phyloP scores from a whole-genome alignment of 2,797 vertebrate species.

The Smutsia gigantea region DNA sequence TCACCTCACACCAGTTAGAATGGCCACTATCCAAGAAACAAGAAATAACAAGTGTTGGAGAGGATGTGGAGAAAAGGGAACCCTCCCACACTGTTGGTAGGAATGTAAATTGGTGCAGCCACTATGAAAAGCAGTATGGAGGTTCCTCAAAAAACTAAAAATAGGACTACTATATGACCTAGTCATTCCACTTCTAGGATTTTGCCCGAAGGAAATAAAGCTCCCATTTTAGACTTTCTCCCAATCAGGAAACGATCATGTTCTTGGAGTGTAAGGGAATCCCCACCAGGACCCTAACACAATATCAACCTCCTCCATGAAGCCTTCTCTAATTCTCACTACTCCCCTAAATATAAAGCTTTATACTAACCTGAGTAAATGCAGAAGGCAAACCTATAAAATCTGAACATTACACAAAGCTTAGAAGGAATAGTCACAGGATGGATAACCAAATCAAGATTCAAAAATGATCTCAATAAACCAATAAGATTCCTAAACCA shows the following conservation, averaged over 20 bases:
- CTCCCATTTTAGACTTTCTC: conserved; percentile 34
- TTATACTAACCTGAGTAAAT: conserved; percentile 8
- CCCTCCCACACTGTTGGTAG: no score
- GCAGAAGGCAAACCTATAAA: conserved; percentile 9
- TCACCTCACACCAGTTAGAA: no score
- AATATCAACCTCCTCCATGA: conserved; percentile 20
- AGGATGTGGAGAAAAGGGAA: no score
- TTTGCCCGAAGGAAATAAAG: neutral
- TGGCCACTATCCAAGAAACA: no score
- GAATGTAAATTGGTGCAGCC: no score
- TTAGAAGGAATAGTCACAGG: conserved; percentile 49
- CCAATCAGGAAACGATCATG: neutral
- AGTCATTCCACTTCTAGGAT: no score
- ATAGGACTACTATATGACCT: no score
- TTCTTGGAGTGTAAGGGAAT: neutral
- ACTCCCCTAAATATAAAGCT: neutral
- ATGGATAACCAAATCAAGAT: conserved; percentile 46
- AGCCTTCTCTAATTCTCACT: neutral
- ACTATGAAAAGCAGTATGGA: no score
- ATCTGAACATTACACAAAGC: conserved; percentile 11
- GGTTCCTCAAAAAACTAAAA: no score
- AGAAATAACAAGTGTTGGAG: no score
- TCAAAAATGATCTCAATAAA: conserved; percentile 62
- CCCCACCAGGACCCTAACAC: neutral
- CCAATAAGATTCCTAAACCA: conserved; percentile 5